phyloP scores from a whole-genome alignment of 2,888 invertebrate genomes.

The Chymomyza procnemis region DNA sequence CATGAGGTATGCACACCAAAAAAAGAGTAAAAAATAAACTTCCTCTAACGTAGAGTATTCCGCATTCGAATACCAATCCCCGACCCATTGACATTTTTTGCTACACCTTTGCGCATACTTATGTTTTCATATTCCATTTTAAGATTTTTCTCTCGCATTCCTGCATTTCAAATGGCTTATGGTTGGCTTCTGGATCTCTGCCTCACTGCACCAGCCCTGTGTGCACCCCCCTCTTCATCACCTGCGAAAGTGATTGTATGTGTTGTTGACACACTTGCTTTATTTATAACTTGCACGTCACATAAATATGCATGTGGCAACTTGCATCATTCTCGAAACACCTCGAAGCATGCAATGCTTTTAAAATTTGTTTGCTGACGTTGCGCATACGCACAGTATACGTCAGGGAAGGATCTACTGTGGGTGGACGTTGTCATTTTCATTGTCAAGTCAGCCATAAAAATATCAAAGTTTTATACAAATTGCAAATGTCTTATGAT shows the following conservation, averaged over 20 bases:
- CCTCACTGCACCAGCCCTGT: too few relatives aligned
- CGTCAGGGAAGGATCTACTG: too few relatives aligned
- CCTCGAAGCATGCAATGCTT: slow-evolving; percentile 26
- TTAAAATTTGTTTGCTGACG: slow-evolving; percentile 18
- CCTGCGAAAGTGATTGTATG: slow-evolving; percentile 29
- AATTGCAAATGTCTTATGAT: too few relatives aligned
- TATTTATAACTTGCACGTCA: slow-evolving; percentile 58
- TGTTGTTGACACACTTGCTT: slow-evolving; percentile 67
- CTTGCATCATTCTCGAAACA: slow-evolving; percentile 21
- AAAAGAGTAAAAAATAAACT: too few relatives aligned
- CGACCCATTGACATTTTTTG: background rate
- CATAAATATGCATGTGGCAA: slow-evolving; percentile 55
- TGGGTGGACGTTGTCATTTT: too few relatives aligned
- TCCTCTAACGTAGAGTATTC: background rate
- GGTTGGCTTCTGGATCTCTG: background rate
- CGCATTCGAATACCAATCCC: background rate
- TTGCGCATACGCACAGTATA: background rate
- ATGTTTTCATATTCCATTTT: slow-evolving; percentile 29
- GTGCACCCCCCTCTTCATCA: slow-evolving; percentile 1
- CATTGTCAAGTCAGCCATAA: too few relatives aligned
- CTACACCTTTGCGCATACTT: background rate
- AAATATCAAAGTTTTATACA: too few relatives aligned
- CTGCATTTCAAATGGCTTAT: slow-evolving; percentile 36
- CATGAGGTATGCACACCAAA: too few relatives aligned
- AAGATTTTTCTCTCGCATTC: slow-evolving; percentile 26